These are phyloP conservation scores for Hemiprocne comata DNA, from an alignment of 2,113 vertebrate species.

Conservation along the genomic window DNA sequence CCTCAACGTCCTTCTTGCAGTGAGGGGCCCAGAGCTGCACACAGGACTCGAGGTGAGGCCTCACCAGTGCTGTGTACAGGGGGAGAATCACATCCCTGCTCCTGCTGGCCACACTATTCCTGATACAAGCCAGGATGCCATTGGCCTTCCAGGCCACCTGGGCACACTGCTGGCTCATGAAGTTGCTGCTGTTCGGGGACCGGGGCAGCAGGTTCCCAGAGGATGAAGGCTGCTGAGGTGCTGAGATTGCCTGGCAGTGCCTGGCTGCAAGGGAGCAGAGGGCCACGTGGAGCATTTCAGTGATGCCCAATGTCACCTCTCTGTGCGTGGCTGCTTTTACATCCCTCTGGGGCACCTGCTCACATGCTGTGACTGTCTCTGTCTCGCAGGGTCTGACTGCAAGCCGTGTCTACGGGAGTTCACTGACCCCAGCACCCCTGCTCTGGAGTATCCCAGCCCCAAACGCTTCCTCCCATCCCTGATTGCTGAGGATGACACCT, in stretches of 20 bases:
- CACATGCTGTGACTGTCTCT: neutral
- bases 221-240: neutral
- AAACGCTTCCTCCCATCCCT: conserved; percentile 74
- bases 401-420: conserved; percentile 77
- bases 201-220: neutral
- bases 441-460: conserved; percentile 46
- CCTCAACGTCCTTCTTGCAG: too few species aligned
- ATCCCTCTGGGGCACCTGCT: neutral
- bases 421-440: neutral
- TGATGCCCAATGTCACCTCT: neutral
- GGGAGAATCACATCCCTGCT: too few species aligned
- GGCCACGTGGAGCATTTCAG: rapidly evolving
- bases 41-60: too few species aligned
- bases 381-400: conserved; percentile 82
- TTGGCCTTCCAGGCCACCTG: too few species aligned
- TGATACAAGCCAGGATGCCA: too few species aligned
- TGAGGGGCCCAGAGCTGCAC: too few species aligned
- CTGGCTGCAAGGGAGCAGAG: neutral
- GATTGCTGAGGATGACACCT: conserved; percentile 75
- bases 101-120: too few species aligned
- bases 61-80: too few species aligned
- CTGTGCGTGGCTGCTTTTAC: neutral
- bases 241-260: neutral
- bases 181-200: neutral
- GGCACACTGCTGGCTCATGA: too few species aligned